Base-by-base conservation (phyloP, 2,113 vertebrate genomes). In the Rhabdornis inornatus region DNA sequence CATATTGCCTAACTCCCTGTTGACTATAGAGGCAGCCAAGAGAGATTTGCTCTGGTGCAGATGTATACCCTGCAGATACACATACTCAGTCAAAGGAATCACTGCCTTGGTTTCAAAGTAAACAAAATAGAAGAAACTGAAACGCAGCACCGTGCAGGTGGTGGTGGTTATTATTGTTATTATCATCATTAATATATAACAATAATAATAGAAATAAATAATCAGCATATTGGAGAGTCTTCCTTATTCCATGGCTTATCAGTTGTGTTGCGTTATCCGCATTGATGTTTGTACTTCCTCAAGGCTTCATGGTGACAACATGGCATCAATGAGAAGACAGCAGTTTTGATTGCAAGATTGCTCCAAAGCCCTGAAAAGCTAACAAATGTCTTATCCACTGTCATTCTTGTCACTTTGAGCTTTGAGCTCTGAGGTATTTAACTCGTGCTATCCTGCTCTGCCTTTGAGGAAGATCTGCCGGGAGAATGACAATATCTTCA, bases 351-450 rank as follows among this genome's bases (percentile, higher is more conserved):
- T 83, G 82, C 30, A 55, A 93, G 88, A 88, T 80, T 93, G 70
- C 60, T 86, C 47, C 87, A 86, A 96, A 96, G 71, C 64, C 64
- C 59, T 93, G 59, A 70, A 95, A 95, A 83, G 22, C 82, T 95
- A 96, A 93, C 78, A 63, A 91, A 83, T 2, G 6, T 74, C 85
- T 95, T 93, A 91, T 47, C 78, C 50, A 55, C 49, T 89, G 72
- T 56, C 85, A 86, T 90, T 68, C 82, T 74, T 96, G 75, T 81
- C 87, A 86, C 64, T 86, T 40, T 75, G 61, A 84, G 80, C 64
- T 88, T 89, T 91, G 57, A 50, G 60, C 57, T 92, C 35, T 63
- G 68, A 49, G 59, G 15, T 57, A 28, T 55, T 91, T 90, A 86
- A 81, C 76, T 90, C 2, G 0, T 4, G 4, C 56, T 77, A 6